Base-by-base conservation (phyloP, 2,888 invertebrate species). In the Ormyrus pomaceus region DNA sequence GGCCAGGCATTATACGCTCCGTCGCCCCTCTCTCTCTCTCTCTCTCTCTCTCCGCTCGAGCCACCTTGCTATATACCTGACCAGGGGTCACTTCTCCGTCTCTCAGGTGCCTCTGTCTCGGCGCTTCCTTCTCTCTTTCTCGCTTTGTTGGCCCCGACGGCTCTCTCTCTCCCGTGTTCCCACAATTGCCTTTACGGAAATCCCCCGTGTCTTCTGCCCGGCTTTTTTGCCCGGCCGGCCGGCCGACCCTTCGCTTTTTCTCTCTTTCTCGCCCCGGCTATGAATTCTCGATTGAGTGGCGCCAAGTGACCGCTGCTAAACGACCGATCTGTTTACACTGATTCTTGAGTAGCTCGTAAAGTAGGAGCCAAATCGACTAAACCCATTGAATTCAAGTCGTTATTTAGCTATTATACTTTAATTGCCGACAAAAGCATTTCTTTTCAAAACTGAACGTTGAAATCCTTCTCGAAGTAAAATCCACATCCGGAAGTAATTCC, bases 1-100 rank as follows among this genome's bases (percentile, higher is more conserved):
- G 85, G 83, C 86, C 85, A 13, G 45, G 86, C 85, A 89, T 90
- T 90, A 87, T 88, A 86, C 84, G 88, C 89, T 88, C 89, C 89
- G 90, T 90, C 88, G 89, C 86, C 71, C 75, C 77, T 7, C 10
- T 19, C 10, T 48, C 53, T 55, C n/a, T 7, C 10, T 19, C 10
- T 48, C 53, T 55, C n/a, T 73, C 66, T 62, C 19, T 19, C 19
- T 19, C 19, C 19, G 19, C 19, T 19, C 19, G 19, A 19, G 19
- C 68, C 11, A 7, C 9, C 74, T 65, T 7, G n/a, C 87, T 89
- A 13, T 13, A 13, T 13, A 90, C 90, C 90, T 90, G 90, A 90
- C 90, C 90, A 90, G 84, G 89, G 90, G 90, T 90, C 90, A 90
- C 87, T 89, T 83, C 34, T 34, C 34, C 34, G 34, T 34, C 34